Percentiles rank a stretch among this genome's conserved stretches.
phyloP scores from a whole-genome alignment of 1,140 invertebrate genomes.

The Leguminivora glycinivorella region DNA sequence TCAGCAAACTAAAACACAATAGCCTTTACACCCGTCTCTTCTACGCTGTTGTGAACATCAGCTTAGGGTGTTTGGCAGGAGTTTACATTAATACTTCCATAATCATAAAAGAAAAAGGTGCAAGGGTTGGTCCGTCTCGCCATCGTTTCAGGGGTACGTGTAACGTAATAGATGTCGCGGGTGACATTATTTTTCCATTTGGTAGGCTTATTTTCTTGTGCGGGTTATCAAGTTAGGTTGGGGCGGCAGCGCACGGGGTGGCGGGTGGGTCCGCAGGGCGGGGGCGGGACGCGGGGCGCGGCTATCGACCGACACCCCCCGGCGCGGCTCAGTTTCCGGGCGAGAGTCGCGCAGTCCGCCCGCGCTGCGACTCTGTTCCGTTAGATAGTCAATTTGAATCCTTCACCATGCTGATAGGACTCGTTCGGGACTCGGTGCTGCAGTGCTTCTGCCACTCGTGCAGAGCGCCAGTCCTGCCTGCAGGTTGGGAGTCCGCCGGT shows the following conservation, averaged over 20 bases:
- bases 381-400: constrained; percentile 73
- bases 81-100: constrained; percentile 24
- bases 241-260: constrained; percentile 62
- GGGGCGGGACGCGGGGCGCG: constrained; percentile 56
- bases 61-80: neutral
- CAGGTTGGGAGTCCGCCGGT: constrained; percentile 78
- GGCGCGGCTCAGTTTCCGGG: constrained; percentile 72
- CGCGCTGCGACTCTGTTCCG: constrained; percentile 69
- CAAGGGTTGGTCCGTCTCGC: constrained; percentile 19
- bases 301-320: constrained; percentile 70
- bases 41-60: neutral
- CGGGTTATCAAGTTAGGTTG: constrained; percentile 76
- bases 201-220: constrained; percentile 75
- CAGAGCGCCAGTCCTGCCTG: constrained; percentile 86
- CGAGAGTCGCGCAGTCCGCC: constrained; percentile 73
- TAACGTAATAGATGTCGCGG: constrained; percentile 52
- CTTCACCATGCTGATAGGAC: constrained; percentile 88
- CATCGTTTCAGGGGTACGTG: constrained; percentile 32
- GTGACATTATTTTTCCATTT: constrained; percentile 75
- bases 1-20: neutral
- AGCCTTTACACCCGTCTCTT: neutral
- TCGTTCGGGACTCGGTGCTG: constrained; percentile 91
- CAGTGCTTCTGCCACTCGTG: constrained; percentile 94
- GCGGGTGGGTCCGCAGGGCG: constrained; percentile 63
- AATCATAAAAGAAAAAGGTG: constrained; percentile 26